A percentile compares a stretch with the other conserved stretches of the same genome.
These are phyloP conservation scores for Tragulus kanchil DNA, from an alignment of 2,113 vertebrate species.

Conservation along the genomic window DNA sequence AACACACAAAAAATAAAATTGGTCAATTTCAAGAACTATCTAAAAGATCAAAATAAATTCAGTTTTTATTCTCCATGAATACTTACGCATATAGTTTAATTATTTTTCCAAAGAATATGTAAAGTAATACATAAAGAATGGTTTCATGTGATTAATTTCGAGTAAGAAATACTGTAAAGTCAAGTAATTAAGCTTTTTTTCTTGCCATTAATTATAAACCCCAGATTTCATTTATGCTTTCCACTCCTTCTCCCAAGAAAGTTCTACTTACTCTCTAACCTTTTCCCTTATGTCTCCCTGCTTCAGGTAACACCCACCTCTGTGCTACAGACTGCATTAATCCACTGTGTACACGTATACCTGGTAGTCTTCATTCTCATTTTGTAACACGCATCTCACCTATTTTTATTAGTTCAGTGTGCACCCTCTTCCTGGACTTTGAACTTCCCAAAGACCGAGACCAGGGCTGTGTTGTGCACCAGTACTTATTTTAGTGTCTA, in stretches of 20 bases:
- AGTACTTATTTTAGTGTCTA: not conserved
- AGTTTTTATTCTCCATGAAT: not conserved
- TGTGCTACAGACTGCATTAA: no score
- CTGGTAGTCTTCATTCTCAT: not conserved
- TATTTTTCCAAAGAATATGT: not conserved
- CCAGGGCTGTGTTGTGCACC: not conserved
- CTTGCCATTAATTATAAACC: not conserved
- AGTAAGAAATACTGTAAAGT: constrained; percentile 46
- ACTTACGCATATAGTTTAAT: not conserved
- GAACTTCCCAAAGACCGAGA: not conserved
- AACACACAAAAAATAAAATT: not conserved
- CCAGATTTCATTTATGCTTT: not conserved
- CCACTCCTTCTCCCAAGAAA: not conserved
- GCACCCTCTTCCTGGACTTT: not conserved
- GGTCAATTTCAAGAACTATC: not conserved
- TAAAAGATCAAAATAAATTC: not conserved
- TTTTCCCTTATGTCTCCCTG: not conserved
- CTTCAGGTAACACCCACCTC: not conserved
- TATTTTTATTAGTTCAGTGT: not conserved
- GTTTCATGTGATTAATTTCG: constrained; percentile 47
- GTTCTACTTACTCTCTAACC: not conserved
- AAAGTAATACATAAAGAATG: not conserved
- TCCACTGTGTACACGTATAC: no score
- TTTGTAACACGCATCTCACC: not conserved
- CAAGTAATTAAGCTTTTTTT: constrained; percentile 36